Base-by-base conservation (phyloP, 1,140 invertebrate genomes). In the Bombus picipes region DNA sequence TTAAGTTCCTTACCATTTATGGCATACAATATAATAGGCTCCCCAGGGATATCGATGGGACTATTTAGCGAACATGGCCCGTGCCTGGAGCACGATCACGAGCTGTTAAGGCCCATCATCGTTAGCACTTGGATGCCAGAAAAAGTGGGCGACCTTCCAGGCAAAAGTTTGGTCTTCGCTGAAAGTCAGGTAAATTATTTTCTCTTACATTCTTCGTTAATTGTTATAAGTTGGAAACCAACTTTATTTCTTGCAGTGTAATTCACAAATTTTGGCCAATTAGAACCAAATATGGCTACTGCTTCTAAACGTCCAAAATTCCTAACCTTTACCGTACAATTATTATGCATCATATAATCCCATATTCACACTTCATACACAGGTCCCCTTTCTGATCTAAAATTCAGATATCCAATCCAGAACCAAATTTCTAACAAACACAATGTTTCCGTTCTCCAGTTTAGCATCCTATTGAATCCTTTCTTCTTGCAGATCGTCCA, bases 21-120 rank as follows among this genome's bases (percentile, higher is more conserved):
- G 86, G 90, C 81, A 78, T 93, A 91, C 91, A 92, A 93, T 90
- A 93, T 92, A 92, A 93, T 93, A 93, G 93, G 93, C 88, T 97
- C 97, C 93, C 96, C 96, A 82, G 96, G 96, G 87, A 96, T 96
- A 81, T 97, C 96, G n/a, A 93, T 93, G 90, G 94, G 94, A 87
- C 92, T 96, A 87, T 96, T 96, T 92, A 95, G 94, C 79, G 93
- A 95, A 43, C 94, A 95, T 88, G 96, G 96, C 10, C 97, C 98
- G 0, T 99, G 98, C 94, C 95, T 97, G 85, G 97, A 98, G 80
- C 98, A 99, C 93, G 97, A 98, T 94, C 97, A 98, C 92, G 97
- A 98, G 90, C 95, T 96, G 34, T 95, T 98, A 0, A 96, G 96
- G 43, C 98, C 98, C 1, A 97, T 98, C 90, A 97, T 98, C 88